Base-by-base conservation (phyloP, 2,888 invertebrate genomes). In the Tineola bisselliella region DNA sequence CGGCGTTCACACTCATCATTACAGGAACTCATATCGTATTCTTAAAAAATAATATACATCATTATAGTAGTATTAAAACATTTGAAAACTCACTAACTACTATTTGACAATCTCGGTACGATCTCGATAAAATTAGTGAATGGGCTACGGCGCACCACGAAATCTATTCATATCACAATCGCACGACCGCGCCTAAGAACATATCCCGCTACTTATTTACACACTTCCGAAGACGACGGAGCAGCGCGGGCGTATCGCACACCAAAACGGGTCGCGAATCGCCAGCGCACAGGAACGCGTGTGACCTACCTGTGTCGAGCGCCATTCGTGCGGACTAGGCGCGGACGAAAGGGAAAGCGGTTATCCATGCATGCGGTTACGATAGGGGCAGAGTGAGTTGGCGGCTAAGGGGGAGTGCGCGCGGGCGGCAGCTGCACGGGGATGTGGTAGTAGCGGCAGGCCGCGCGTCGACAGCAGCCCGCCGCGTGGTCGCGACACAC, bases 401-500 rank as follows among this genome's bases (percentile, higher is more conserved):
- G 68, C 70, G 77, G 79, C 82, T 86, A 87, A 65, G 87, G 87
- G 66, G 87, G 87, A 66, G 82, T 79, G 68, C 84, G 79, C 75
- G 94, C 94, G 77, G 94, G 94, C 77, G 94, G 94, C 90, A 95
- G 88, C 78, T 91, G 92, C 83, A 95, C 92, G 76, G 96, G 96
- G 91, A 97, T 95, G 91, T 97, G 96, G 91, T 96, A 97, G 91
- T 95, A 97, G 92, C 96, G 97, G 93, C 97, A 97, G 88, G 93
- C 91, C 88, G 94, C 93, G 87, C 96, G 94, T 82, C 93, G 91
- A 88, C 97, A 97, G 88, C 94, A 91, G 88, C 96, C 96, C 86
- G 95, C 95, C 77, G 94, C 95, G 84, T 95, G 95, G 90, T 97
- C 96, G 86, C 96, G 94, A 88, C 97, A 97, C 84, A 97, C 96